Percentiles rank a stretch among this genome's conserved stretches.
Conservation (phyloP, 2,888 invertebrate genomes). For the Clepsis dumicolana region DNA sequence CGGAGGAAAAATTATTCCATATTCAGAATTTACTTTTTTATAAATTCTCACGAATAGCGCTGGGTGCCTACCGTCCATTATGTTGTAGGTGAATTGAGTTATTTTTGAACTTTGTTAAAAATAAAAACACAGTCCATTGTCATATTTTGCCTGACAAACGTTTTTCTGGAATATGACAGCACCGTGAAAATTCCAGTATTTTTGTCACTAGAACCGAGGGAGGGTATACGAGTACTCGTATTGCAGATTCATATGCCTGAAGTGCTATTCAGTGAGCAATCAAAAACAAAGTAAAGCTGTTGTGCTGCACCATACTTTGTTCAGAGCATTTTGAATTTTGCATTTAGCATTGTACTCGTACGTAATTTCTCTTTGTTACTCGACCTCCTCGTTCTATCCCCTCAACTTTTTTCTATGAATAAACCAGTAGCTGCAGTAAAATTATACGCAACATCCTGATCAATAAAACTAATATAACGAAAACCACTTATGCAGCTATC, state of each 20-base stretch:
- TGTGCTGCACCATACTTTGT: conserved; percentile 69
- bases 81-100: neutral
- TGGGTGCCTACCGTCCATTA: neutral
- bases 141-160: neutral
- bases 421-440: neutral
- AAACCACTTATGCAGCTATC: too few relatives aligned
- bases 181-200: conserved; percentile 47
- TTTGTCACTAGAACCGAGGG: conserved; percentile 45
- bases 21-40: conserved; percentile 41
- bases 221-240: conserved; percentile 50
- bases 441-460: neutral
- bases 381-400: conserved; percentile 3
- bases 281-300: conserved; percentile 70
- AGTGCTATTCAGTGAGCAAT: conserved; percentile 74
- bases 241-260: conserved; percentile 66
- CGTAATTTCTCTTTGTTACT: conserved; percentile 16
- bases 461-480: too few relatives aligned
- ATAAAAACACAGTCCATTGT: neutral
- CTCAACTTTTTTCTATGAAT: conserved; percentile 3
- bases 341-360: conserved; percentile 49
- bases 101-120: neutral
- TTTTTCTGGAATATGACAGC: neutral
- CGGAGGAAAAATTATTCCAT: conserved; percentile 64
- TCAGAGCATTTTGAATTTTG: conserved; percentile 78
- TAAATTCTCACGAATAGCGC: neutral